These are phyloP conservation scores for Pheosia gnoma DNA, from an alignment of 2,888 invertebrate species.

Conservation along the genomic window DNA sequence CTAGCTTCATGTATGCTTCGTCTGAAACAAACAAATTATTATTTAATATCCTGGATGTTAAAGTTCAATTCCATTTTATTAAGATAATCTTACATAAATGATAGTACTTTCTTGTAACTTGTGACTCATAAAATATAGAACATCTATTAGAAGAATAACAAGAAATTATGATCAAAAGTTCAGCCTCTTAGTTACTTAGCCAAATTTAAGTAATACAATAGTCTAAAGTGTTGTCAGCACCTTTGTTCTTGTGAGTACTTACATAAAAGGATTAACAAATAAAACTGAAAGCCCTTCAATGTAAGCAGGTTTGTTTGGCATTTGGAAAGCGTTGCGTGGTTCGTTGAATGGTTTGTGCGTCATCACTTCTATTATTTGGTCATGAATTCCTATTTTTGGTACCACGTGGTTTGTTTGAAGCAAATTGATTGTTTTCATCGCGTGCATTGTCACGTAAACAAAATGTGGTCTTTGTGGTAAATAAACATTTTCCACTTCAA, in stretches of 20 bases:
- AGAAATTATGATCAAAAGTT: no score
- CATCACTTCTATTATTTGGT: conserved; percentile 10
- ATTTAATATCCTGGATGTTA: background rate
- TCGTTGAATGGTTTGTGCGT: conserved; percentile 11
- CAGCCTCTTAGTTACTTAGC: no score
- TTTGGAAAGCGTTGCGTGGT: conserved; percentile 8
- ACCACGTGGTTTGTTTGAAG: background rate
- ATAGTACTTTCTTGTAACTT: no score
- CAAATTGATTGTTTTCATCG: conserved; percentile 2
- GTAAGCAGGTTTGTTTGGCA: conserved; percentile 12
- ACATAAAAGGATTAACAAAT: conserved; percentile 4
- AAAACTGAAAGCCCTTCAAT: background rate
- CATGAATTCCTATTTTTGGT: background rate
- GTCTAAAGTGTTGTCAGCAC: background rate
- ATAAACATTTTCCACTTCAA: background rate
- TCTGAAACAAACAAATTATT: conserved; percentile 84
- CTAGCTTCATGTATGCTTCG: conserved; percentile 96
- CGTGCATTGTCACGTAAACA: conserved; percentile 4
- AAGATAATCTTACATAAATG: no score
- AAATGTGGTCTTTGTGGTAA: background rate
- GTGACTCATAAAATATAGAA: no score
- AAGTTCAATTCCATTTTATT: no score
- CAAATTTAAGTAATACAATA: background rate
- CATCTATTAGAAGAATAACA: no score
- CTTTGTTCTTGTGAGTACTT: background rate